These are phyloP conservation scores for Panthera leo DNA, from an alignment of 2,113 vertebrate genomes.

Conservation along the genomic window DNA sequence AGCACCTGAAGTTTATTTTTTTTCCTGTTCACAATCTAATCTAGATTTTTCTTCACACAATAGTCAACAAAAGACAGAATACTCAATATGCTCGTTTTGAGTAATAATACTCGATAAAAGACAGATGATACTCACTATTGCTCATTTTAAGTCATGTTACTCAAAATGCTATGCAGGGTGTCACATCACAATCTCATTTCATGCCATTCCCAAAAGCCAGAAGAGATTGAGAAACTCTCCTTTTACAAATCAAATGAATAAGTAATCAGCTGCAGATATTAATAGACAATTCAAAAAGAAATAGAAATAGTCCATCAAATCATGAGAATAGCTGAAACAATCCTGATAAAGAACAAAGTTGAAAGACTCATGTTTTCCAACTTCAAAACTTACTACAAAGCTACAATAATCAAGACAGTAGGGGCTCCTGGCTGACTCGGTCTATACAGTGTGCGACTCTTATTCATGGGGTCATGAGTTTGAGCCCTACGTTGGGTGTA, in stretches of 20 bases:
- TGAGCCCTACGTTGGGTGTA: neutral
- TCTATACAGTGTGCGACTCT: neutral
- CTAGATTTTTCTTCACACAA: neutral
- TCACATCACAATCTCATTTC: neutral
- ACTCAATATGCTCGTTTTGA: too few relatives aligned
- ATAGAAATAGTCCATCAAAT: neutral
- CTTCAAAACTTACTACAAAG: neutral
- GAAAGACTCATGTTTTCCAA: neutral
- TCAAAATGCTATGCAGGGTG: neutral
- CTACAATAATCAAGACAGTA: neutral
- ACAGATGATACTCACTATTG: neutral
- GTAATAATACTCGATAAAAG: neutral
- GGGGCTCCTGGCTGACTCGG: neutral
- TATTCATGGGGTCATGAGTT: neutral
- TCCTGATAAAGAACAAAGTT: neutral
- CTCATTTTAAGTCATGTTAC: neutral
- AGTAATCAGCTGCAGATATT: neutral
- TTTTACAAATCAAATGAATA: constrained; percentile 18
- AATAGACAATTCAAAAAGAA: neutral
- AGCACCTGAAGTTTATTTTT: neutral
- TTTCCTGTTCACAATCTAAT: neutral
- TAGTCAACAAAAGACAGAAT: neutral
- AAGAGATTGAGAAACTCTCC: neutral
- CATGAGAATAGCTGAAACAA: neutral
- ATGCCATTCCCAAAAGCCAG: neutral